Base-by-base conservation (phyloP, 1,140 invertebrate genomes). In the Solenopsis fugax region DNA sequence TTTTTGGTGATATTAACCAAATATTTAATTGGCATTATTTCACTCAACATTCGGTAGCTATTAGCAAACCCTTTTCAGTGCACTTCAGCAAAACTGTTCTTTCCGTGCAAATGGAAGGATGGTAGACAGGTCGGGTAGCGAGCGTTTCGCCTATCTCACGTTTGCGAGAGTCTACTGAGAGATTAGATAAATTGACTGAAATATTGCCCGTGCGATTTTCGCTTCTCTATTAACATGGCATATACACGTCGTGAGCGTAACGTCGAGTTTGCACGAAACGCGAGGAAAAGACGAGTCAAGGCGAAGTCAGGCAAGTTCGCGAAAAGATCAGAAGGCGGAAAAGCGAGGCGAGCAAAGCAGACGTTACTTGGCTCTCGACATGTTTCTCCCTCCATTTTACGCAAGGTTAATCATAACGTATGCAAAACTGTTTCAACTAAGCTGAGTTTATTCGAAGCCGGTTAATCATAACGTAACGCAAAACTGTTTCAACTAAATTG, bases 161-260 rank as follows among this genome's bases (percentile, higher is more conserved):
- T 24, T 29, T 69, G 13, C 65, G 21, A 37, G 18, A 21, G 29
- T 21, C 5, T n/a, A 29, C 0, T 7, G 6, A 45, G n/a, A 60
- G 37, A 76, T 72, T 50, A 50, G 69, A 24, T 72, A 60, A 76
- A 76, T 76, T 37, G 54, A 76, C 10, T 24, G n/a, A 76, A 58
- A 76, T 37, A 34, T 54, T 18, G 52, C 52, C 52, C 29, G 29
- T 0, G n/a, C 41, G 37, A 58, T 24, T 76, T 12, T 76, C n/a
- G n/a, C n/a, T 24, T 41, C 34, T 12, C 34, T 13, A 4, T 56
- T 21, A 10, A 58, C 34, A 6, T 76, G 29, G 2, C 29, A 13
- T 54, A 37, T 52, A 34, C n/a, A 34, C 16, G 4, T 21, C 29
- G 29, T 4, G 34, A 48, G 37, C 37, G 34, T 71, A 48, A 48